Base-by-base conservation (phyloP, 2,888 invertebrate genomes). In the Brachyptera risi region DNA sequence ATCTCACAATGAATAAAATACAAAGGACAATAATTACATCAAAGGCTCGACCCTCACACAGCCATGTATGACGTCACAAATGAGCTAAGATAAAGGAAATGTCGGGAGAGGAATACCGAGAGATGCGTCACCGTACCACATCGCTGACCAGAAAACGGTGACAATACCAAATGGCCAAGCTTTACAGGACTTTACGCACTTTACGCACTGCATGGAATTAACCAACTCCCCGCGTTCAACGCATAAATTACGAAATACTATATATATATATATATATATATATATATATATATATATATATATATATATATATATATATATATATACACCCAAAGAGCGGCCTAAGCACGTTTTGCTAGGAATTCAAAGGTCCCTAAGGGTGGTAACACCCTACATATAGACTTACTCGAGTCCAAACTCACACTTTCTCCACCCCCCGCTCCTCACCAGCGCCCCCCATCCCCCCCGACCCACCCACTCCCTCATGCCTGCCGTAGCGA, bases 21-120 rank as follows among this genome's bases (percentile, higher is more conserved):
- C 47, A 47, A 47, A 47, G 47, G 47, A 31, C 47, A 47, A 47
- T 47, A 24, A 47, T 47, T 24, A 47, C 21, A 47, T 47, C 47
- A 47, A 47, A 47, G 47, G 47, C 4, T 19, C 24, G 7, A 24
- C 24, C 21, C n/a, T n/a, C n/a, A n/a, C n/a, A n/a, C n/a, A n/a
- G n/a, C n/a, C n/a, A n/a, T n/a, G n/a, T n/a, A n/a, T n/a, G n/a
- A n/a, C n/a, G n/a, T 13, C 24, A 21, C 5, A 31, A 11, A 11
- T 11, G 47, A 47, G 21, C 3, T 24, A 24, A 24, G 47, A n/a
- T 3, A 21, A 24, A 47, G 24, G 47, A 47, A 47, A 47, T 47
- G 21, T 9, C 47, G 21, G 23, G 23, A n/a, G 24, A 24, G 21
- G n/a, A 24, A 21, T 47, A 11, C 47, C 24, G 47, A 24, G 23